phyloP scores from a whole-genome alignment of 2,888 invertebrate species.

The Onchidella celtica region DNA sequence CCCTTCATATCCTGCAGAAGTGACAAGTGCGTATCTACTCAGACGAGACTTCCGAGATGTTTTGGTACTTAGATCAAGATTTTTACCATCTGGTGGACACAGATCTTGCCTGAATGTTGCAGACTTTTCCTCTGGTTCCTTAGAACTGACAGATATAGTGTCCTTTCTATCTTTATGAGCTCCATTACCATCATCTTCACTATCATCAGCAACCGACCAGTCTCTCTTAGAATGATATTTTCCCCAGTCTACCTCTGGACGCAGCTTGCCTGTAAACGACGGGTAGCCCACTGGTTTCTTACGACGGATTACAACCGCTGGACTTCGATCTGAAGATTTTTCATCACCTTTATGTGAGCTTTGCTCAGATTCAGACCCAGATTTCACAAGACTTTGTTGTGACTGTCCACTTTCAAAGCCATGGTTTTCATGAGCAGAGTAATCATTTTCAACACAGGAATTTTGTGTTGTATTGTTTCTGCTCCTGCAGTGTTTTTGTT shows the following conservation, averaged over 20 bases:
- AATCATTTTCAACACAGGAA: too few species aligned
- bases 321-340: neutral
- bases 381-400: too few species aligned
- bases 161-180: neutral
- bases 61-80: too few species aligned
- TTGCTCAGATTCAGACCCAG: neutral
- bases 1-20: too few species aligned
- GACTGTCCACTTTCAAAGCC: neutral
- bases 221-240: conserved; percentile 1
- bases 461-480: neutral
- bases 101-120: neutral
- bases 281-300: conserved; percentile 14
- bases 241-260: conserved; percentile 29
- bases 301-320: conserved; percentile 45
- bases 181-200: neutral
- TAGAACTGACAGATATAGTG: neutral
- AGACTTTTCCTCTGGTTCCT: neutral
- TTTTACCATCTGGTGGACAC: neutral
- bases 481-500: neutral
- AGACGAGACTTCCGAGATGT: too few species aligned
- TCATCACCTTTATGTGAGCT: neutral
- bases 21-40: too few species aligned
- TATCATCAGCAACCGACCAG: neutral
- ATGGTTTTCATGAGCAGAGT: too few species aligned
- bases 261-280: neutral